Base-by-base conservation (phyloP, 2,888 invertebrate species). In the Diloba caeruleocephala region DNA sequence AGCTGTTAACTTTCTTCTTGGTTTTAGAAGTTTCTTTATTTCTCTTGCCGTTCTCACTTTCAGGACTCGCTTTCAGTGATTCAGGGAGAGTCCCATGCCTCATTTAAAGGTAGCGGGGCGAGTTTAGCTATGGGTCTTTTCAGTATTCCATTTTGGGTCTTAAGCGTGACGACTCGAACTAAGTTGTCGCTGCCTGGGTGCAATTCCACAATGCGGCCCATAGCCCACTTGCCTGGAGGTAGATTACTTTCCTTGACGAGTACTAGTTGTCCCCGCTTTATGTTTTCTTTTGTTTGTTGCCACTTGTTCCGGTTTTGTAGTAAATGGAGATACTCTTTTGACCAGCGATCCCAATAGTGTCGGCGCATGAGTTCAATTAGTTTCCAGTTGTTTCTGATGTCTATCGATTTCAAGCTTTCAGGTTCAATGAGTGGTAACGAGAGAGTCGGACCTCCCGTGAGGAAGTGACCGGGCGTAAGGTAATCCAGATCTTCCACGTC, bases 391-490 rank as follows among this genome's bases (percentile, higher is more conserved):
- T 26, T 31, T 3, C 29, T 14, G 32, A 45, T n/a, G 8, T 50
- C 31, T 4, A 50, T 23, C n/a, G n/a, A n/a, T 12, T 37, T 31
- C 0, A 25, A 23, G 4, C 9, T 10, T 1, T 36, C 36, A 14
- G 3, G 17, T 28, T 43, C 31, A 5, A 31, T 32, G 15, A 21
- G 13, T 0, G 57, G 60, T 7, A 17, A 7, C 2, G 32, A 26
- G 6, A 51, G 3, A 14, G 5, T 38, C 0, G 64, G 41, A 1
- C 46, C 42, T 1, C 71, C 62, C 0, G 53, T 52, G 1, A 72
- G 42, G 5, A 71, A 74, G 13, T 70, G 68, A 3, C 62, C 71
- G 2, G 74, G 73, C 1, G 68, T 70, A 1, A 74, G 21, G 8
- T 9, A 59, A 8, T 56, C 41, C 3, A 52, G 48, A 10, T 72